Conservation (phyloP, 2,888 invertebrate genomes). For the Aphodius granarius region DNA sequence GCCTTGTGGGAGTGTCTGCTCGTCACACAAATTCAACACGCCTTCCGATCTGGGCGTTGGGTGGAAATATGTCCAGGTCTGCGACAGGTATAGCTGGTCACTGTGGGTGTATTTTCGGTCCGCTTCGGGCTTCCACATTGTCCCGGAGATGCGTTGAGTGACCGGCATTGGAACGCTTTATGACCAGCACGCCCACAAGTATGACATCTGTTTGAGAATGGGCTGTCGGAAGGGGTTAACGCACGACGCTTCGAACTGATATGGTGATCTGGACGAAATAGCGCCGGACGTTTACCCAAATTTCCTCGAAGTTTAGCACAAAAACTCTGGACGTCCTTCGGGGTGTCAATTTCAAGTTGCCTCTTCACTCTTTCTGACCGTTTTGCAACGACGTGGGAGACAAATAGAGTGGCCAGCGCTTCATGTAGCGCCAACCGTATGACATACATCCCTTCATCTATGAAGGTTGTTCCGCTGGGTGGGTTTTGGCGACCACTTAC, state of each 20-base stretch:
- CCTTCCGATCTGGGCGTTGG: neutral
- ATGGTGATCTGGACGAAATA: neutral
- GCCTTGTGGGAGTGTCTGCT: neutral
- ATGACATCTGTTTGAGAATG: neutral
- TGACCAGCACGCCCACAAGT: neutral
- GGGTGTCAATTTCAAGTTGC: no score
- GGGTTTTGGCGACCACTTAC: neutral
- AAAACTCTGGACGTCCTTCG: neutral
- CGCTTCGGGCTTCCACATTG: neutral
- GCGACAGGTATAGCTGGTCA: neutral
- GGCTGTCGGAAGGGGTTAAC: neutral
- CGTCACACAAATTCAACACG: neutral
- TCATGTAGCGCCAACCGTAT: neutral
- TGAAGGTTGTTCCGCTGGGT: neutral
- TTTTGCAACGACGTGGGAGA: neutral
- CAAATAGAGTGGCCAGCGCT: neutral
- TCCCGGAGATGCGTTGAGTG: neutral
- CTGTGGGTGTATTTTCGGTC: neutral
- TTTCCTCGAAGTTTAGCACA: neutral
- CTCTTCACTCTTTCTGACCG: neutral
- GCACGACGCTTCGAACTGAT: neutral
- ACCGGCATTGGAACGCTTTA: neutral
- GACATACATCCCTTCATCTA: neutral
- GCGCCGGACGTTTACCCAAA: neutral
- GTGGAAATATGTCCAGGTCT: neutral